Evolutionary conservation across 2,113 vertebrate genomes (phyloP).

Genomic region (Entelurus aequoreus): DNA sequence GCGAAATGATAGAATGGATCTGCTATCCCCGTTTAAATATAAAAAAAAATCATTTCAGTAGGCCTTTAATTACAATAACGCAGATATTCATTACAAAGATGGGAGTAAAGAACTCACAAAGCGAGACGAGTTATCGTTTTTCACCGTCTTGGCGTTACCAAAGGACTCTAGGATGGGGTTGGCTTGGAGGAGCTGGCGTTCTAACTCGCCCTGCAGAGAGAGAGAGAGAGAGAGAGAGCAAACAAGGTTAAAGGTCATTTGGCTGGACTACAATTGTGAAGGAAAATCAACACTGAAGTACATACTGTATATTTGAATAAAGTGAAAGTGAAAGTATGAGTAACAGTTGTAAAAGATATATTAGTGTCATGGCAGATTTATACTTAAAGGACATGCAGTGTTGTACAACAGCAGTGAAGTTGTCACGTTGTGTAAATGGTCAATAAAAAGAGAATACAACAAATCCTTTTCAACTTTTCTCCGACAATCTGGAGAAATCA

Average conservation of each 20-base stretch:
- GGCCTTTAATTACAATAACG: too few relatives aligned
- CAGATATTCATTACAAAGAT: too few relatives aligned
- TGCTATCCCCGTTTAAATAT: too few relatives aligned
- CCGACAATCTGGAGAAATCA: too few relatives aligned
- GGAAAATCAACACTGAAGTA: neutral
- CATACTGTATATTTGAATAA: neutral
- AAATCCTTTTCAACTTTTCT: too few relatives aligned
- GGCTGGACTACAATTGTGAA: neutral
- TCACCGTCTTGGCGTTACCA: conserved; percentile 97
- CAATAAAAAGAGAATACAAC: neutral
- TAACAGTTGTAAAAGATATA: neutral
- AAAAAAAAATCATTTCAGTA: too few relatives aligned
- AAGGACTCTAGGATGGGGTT: conserved; percentile 98
- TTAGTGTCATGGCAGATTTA: neutral
- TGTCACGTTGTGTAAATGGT: too few relatives aligned
- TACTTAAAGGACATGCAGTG: neutral
- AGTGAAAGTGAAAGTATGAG: neutral
- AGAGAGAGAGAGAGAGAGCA: conserved; percentile 11
- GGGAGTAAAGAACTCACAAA: conserved; percentile 81
- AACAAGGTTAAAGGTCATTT: conserved; percentile 12
- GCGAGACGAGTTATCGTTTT: conserved; percentile 98
- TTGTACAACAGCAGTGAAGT: too few relatives aligned
- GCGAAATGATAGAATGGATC: too few relatives aligned
- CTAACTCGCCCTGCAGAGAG: conserved; percentile 86
- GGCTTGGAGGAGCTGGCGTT: conserved; percentile 94